Percentiles rank a stretch among this genome's conserved stretches.
Evolutionary conservation across 2,113 vertebrate genomes (phyloP).

Genomic region (Guaruba guarouba): DNA sequence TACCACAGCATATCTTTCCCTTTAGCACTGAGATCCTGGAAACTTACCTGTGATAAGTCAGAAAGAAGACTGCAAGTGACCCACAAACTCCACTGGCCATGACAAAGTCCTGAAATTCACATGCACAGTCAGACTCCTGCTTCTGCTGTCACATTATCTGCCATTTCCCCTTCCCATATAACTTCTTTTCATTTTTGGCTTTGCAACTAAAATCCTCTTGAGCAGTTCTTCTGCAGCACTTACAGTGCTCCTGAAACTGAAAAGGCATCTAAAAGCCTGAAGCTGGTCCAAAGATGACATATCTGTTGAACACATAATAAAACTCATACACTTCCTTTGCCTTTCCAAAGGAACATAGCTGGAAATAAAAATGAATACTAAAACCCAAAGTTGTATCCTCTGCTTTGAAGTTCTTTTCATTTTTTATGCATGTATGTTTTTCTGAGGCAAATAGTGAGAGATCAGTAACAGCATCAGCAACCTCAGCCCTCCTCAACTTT

Average conservation of each 20-base stretch:
- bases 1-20: background rate
- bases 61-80: background rate
- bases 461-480: background rate
- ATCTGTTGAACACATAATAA: background rate
- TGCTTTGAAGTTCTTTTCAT: background rate
- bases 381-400: background rate
- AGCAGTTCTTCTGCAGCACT: background rate
- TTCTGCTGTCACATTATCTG: background rate
- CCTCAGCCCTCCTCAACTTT: background rate
- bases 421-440: background rate
- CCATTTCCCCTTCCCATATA: background rate
- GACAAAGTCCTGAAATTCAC: background rate
- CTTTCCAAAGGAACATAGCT: background rate
- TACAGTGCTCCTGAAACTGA: background rate
- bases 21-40: background rate
- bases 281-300: background rate
- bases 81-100: background rate
- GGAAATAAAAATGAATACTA: background rate
- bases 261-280: background rate
- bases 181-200: background rate
- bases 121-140: background rate
- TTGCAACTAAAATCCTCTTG: background rate
- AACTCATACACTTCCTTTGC: background rate
- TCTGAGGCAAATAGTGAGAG: background rate
- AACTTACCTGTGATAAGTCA: background rate